Percentiles rank a stretch among this genome's conserved stretches.
Evolutionary conservation across 2,113 vertebrate species (phyloP).

Genomic region (Leptodactylus fuscus): DNA sequence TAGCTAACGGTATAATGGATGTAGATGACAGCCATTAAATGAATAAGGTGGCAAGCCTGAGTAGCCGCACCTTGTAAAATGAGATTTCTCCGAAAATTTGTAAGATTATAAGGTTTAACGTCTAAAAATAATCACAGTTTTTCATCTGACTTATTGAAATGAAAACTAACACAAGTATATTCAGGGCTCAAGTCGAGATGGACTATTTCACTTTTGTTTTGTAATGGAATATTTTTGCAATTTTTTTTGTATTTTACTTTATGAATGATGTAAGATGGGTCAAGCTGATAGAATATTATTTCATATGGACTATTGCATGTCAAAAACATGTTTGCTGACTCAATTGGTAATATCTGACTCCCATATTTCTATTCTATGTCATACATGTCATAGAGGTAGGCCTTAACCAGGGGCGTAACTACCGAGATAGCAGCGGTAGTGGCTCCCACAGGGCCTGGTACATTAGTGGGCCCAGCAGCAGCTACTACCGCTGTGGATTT

Average conservation of each 20-base stretch:
- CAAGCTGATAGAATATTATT: neutral
- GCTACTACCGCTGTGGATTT: too few relatives aligned
- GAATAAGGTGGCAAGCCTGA: neutral
- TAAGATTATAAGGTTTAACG: neutral
- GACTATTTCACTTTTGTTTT: neutral
- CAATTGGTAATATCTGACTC: too few relatives aligned
- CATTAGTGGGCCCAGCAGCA: too few relatives aligned
- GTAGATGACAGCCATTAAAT: slow-evolving; percentile 3
- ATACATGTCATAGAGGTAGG: too few relatives aligned
- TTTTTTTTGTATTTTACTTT: neutral
- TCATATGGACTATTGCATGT: neutral
- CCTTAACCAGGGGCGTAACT: too few relatives aligned
- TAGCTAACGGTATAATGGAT: slow-evolving; percentile 5
- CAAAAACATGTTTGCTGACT: neutral
- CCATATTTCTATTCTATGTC: too few relatives aligned
- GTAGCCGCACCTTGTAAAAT: neutral
- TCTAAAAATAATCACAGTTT: slow-evolving; percentile 20
- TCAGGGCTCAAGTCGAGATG: too few relatives aligned
- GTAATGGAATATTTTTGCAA: neutral
- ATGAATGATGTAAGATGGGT: neutral
- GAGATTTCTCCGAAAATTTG: slow-evolving; percentile 29
- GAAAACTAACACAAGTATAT: too few relatives aligned
- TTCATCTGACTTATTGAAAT: neutral
- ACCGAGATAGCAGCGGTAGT: too few relatives aligned
- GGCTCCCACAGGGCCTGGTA: too few relatives aligned